Evolutionary conservation across 2,888 invertebrate genomes (phyloP), one percentile per base, ranked within the genome.

Genomic region (Amitus sp.): DNA sequence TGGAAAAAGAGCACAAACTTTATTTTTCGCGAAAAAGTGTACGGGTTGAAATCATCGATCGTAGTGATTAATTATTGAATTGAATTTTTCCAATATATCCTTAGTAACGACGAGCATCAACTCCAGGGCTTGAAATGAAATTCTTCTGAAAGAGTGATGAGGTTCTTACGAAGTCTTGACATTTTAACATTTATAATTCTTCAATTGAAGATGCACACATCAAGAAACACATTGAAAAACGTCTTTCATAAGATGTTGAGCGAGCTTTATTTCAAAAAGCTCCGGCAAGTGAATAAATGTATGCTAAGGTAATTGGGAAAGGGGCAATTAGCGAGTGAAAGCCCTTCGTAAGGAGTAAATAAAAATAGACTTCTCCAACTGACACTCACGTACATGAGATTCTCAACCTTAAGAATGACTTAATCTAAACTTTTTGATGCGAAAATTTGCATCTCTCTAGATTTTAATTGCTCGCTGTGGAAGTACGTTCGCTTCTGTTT

Each of bases 291-390:
- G 46, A 46, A 46, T 46, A 17, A 46, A 37, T 37, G 18, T 9
- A 1, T 20, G n/a, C 46, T n/a, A 30, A 12, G 17, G 48, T 47
- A 58, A 47, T 47, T 47, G 27, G 9, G 43, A 9, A 43, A 13
- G 28, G 45, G 48, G 52, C 45, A 58, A 58, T 58, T 58, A 58
- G 52, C 43, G 48, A 48, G 37, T 23, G 27, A 48, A 45, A 52
- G 48, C 34, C 47, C 42, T 33, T 23, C 15, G 51, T 40, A 57
- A 57, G 46, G 42, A 52, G 13, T 51, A 54, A 57, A 51, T 51
- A n/a, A 7, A n/a, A 18, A 19, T 18, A 42, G 3, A 42, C 1
- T 20, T 42, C 6, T 5, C 12, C 7, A 19, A 23, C 12, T 13
- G 13, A 37, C 37, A 37, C 37, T 37, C 9, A 7, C 15, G 37